Evolutionary conservation across 2,888 invertebrate genomes (phyloP), one percentile per base, ranked within the genome.

Genomic region (Eulithis prunata): DNA sequence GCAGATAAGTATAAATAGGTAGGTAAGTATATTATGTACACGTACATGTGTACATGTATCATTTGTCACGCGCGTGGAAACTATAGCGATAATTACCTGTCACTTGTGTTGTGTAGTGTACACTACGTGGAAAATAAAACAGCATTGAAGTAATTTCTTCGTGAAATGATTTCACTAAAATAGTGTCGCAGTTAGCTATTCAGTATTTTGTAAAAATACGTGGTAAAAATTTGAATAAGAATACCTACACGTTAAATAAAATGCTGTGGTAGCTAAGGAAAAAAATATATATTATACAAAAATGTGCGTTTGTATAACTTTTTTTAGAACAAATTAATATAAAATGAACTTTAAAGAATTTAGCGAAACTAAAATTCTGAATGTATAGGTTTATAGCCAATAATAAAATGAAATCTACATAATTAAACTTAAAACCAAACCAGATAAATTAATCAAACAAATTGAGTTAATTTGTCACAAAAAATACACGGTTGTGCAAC

Each of bases 31-130:
- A n/a, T n/a, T n/a, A n/a, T n/a, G n/a, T n/a, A n/a, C n/a, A n/a
- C n/a, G n/a, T n/a, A n/a, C n/a, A n/a, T n/a, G n/a, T n/a, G n/a
- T n/a, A n/a, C n/a, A n/a, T 36, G 60, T 69, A 69, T 76, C 72
- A 69, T 75, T 75, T 73, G 73, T 75, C 73, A 75, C 64, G 67
- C 62, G 57, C 60, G 60, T 69, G 58, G 58, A 66, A 62, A 61
- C 59, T 53, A 62, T 65, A 57, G 57, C 68, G 60, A 64, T 73
- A 72, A 73, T 73, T 68, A 73, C 66, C 68, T 73, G 73, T 70
- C 73, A 71, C 65, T 21, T 64, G 66, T 41, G 11, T 21, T 49
- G 21, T 47, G 46, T 62, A 8, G 5, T 47, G 66, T 68, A 66
- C 69, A 72, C 64, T 52, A 63, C 45, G 59, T 63, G 69, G 66